phyloP scores from a whole-genome alignment of 2,797 vertebrate species.

The Rhincodon typus region DNA sequence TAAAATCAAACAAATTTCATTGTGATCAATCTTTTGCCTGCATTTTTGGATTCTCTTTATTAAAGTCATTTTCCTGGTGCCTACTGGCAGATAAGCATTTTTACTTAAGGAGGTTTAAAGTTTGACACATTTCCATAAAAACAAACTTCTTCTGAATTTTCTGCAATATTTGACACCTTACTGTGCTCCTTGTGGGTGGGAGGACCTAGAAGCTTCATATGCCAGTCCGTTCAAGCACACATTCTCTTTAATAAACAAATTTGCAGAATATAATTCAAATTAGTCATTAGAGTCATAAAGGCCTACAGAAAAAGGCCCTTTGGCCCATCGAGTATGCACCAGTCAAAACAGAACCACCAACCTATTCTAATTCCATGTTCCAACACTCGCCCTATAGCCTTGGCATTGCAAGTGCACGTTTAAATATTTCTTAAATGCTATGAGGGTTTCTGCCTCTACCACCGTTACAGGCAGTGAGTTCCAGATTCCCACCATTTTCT shows the following conservation, averaged over 20 bases:
- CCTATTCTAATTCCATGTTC: not conserved
- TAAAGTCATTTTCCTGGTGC: not conserved
- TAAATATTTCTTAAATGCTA: not conserved
- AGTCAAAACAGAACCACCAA: no score
- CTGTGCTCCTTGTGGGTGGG: not conserved
- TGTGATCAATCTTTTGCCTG: no score
- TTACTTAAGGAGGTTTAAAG: not conserved
- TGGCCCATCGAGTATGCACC: no score
- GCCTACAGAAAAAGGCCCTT: no score
- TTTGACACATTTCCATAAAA: not conserved
- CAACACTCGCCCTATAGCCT: not conserved
- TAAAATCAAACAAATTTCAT: not conserved
- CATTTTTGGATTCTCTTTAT: not conserved
- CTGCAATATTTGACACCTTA: not conserved
- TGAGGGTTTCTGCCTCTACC: not conserved
- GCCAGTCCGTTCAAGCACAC: no score
- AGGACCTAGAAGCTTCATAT: not conserved
- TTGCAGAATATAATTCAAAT: not conserved
- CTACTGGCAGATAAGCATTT: not conserved
- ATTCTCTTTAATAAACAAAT: not conserved
- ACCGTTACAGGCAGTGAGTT: not conserved
- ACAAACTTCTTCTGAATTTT: not conserved
- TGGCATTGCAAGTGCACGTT: not conserved
- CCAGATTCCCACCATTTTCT: not conserved
- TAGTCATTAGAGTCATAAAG: no score